Conservation (phyloP, 2,113 vertebrate genomes). For the Madoqua kirkii region DNA sequence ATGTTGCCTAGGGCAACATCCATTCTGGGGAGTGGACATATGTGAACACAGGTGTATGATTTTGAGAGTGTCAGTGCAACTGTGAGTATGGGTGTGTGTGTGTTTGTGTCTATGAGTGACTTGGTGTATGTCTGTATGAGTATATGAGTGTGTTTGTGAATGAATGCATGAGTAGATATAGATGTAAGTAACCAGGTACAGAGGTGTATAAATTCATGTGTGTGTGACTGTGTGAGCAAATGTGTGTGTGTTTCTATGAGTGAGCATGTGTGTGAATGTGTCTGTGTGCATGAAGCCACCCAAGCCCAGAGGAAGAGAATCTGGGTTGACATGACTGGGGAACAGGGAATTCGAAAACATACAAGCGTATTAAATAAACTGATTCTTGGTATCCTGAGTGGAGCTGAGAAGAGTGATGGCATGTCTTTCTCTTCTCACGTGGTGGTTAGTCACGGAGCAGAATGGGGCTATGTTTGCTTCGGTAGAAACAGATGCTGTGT, state of each 20-base stretch:
- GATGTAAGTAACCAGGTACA: neutral
- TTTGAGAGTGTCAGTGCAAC: neutral
- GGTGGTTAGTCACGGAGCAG: neutral
- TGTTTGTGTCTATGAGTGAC: neutral
- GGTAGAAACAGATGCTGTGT: neutral
- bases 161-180: neutral
- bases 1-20: neutral
- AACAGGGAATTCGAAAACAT: neutral
- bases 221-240: neutral
- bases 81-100: neutral
- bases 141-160: neutral
- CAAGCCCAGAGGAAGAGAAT: neutral
- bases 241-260: neutral
- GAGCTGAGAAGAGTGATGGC: neutral
- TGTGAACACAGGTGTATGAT: neutral
- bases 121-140: neutral
- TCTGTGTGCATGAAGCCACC: neutral
- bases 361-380: neutral
- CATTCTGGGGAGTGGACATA: neutral
- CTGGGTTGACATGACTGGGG: neutral
- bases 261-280: neutral
- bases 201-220: neutral
- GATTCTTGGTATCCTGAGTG: neutral
- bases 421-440: neutral
- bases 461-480: neutral